Evolutionary conservation across 2,797 vertebrate genomes (phyloP), one percentile per base, ranked within the genome.

Genomic region (Anniella stebbinsi): DNA sequence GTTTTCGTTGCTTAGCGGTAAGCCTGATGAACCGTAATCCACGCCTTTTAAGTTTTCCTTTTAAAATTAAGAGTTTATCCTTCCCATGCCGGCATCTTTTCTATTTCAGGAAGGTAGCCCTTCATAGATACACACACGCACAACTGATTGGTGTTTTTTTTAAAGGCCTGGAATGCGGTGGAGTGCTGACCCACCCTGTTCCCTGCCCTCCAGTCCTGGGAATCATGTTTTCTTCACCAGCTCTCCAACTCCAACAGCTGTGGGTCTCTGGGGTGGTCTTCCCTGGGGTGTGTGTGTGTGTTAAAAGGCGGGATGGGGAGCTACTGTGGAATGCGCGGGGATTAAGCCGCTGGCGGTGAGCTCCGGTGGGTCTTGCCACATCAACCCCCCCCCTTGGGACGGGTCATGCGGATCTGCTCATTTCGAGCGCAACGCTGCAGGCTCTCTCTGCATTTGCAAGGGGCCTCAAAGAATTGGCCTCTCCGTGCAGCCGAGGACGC

Each of bases 191-290:
- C 12, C 0, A 57, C 60, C 60, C 60, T 18, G 4, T 30, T 33
- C 18, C 78, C 9, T 12, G 36, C 67, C 11, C 38, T 9, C 36
- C 6, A 28, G 38, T 10, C 33, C 30, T 13, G 1, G 33, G 66
- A n/a, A 9, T 30, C 57, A 13, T 0, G 33, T 28, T 21, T 18
- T 4, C 17, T 21, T n/a, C 81, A 9, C 9, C 67, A 41, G 12
- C 18, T 38, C 36, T 33, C 21, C 5, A 45, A 11, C 38, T 23
- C 38, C 28, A 1, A 18, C 70, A 30, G 75, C 72, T 80, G 66
- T 18, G 18, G 13, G 21, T n/a, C 85, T 63, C 28, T 10, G 1
- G 81, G 90, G 90, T 91, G 54, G 90, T 88, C 90, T 66, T 45
- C 36, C 51, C 15, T 18, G 18, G 12, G n/a, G 21, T n/a, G 66